Evolutionary conservation across 2,888 invertebrate species (phyloP).

Genomic region (Melinaea marsaeus): DNA sequence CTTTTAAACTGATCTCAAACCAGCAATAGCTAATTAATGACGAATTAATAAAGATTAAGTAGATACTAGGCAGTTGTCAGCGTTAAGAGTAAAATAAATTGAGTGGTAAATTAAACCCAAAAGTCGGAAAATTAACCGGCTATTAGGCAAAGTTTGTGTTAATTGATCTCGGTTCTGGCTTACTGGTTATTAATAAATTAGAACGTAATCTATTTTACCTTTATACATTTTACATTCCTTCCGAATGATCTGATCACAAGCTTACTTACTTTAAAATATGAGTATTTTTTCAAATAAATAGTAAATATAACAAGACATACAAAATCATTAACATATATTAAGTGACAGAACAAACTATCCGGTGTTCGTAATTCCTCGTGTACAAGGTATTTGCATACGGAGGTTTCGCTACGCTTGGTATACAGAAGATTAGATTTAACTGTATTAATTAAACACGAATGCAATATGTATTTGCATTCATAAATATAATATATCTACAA

Average conservation of each 20-base stretch:
- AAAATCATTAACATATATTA: constrained; percentile 2
- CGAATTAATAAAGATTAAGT: constrained; percentile 1
- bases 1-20: background rate
- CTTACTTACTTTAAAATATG: background rate
- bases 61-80: background rate
- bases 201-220: background rate
- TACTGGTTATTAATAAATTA: constrained; percentile 24
- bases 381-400: constrained; percentile 22
- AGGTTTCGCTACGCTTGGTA: constrained; percentile 19
- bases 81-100: constrained; percentile 24
- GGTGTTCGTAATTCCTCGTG: constrained; percentile 12
- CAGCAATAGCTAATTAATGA: background rate
- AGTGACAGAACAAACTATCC: constrained; percentile 12
- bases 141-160: constrained; percentile 23
- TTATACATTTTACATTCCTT: constrained; percentile 7
- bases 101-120: constrained; percentile 26
- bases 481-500: too few species aligned
- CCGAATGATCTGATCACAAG: background rate
- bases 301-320: background rate
- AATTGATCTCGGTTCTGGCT: constrained; percentile 21
- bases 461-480: too few species aligned
- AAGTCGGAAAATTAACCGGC: constrained; percentile 23
- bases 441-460: constrained; percentile 1
- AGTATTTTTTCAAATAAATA: background rate
- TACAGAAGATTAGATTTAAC: constrained; percentile 19